Evolutionary conservation across 2,113 vertebrate genomes (phyloP).

Genomic region (Gallinago media): DNA sequence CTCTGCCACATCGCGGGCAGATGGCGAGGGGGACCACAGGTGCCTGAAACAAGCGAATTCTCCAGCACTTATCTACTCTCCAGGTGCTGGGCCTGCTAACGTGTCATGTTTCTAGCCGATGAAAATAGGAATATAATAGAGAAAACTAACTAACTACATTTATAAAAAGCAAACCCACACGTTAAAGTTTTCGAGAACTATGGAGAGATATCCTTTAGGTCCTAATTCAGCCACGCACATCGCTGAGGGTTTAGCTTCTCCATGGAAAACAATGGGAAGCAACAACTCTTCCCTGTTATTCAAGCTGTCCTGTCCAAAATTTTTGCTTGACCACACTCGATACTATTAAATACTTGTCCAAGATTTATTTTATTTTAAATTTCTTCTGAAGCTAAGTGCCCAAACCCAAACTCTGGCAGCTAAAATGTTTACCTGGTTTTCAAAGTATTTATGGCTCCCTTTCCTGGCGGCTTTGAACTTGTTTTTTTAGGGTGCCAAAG

Average conservation of each 20-base stretch:
- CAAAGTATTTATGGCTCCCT: background rate
- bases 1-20: background rate
- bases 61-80: background rate
- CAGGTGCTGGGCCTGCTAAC: background rate
- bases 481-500: background rate
- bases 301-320: background rate
- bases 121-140: background rate
- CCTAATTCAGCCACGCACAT: background rate
- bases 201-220: background rate
- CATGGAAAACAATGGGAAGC: background rate
- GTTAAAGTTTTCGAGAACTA: background rate
- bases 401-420: background rate
- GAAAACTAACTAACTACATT: background rate
- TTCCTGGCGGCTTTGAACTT: background rate
- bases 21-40: background rate
- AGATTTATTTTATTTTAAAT: background rate
- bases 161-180: background rate
- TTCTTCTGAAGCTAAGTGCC: background rate
- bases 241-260: background rate
- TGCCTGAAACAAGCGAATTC: background rate
- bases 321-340: background rate
- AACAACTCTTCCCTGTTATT: background rate
- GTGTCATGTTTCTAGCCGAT: background rate
- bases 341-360: background rate
- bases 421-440: conserved; percentile 6